A percentile compares a stretch with the other conserved stretches of the same genome.
These are phyloP conservation scores for Vicugna pacos DNA, from an alignment of 2,113 vertebrate species.

Conservation along the genomic window DNA sequence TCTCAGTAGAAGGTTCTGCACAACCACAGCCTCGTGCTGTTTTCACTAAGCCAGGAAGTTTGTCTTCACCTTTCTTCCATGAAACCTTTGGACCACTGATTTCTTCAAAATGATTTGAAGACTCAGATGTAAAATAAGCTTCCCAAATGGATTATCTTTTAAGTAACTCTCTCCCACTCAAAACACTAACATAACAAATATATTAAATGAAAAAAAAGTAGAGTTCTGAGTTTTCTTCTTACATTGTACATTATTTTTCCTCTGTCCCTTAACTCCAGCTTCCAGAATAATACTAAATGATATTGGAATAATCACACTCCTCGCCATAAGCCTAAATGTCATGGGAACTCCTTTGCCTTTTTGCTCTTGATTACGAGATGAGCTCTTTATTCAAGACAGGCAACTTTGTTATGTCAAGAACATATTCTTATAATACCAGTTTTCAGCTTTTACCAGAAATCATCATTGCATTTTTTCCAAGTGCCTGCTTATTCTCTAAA, in stretches of 20 bases:
- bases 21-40: not conserved
- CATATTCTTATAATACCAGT: not conserved
- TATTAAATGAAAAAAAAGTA: not conserved
- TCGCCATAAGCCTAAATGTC: not conserved
- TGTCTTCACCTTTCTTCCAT: not conserved
- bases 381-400: not conserved
- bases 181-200: not conserved
- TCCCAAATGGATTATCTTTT: not conserved
- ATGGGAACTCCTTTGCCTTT: not conserved
- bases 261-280: not conserved
- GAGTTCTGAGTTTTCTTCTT: not conserved
- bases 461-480: not conserved
- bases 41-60: not conserved
- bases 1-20: not conserved
- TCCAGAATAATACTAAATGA: not conserved
- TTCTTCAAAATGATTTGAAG: not conserved
- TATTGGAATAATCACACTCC: not conserved
- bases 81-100: not conserved
- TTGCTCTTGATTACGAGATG: not conserved
- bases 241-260: not conserved
- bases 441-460: slow-evolving; percentile 27
- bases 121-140: not conserved
- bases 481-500: not conserved
- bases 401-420: not conserved
- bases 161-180: not conserved